Base-by-base conservation (phyloP, 2,888 invertebrate species). In the Agrochola macilenta region DNA sequence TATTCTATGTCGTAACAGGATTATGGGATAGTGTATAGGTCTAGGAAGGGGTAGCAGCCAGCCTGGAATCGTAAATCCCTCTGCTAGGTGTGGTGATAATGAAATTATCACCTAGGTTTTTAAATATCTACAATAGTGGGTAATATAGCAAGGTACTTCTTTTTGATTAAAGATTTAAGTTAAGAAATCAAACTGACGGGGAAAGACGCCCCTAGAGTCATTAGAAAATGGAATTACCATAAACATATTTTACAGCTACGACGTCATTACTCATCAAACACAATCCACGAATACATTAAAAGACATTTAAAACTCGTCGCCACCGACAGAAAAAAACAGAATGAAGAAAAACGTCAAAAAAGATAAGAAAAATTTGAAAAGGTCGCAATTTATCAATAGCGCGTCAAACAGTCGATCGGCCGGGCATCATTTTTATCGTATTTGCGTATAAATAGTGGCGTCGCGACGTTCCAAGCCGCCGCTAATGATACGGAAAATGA, bases 401-500 rank as follows among this genome's bases (percentile, higher is more conserved):
- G 94, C 94, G 95, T 96, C 96, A 95, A 95, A 95, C 96, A 96
- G 95, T 94, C 95, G 96, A 95, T 95, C 95, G 94, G 93, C 91
- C 91, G 95, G 95, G 95, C 95, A 94, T 96, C 95, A 95, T 96
- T 96, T 95, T 96, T 96, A 96, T 96, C 96, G 95, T 96, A 96
- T 96, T 96, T 96, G 96, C 96, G 96, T 96, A 96, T 96, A 96
- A 96, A 96, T 96, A 96, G 96, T 96, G 96, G 93, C 94, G 91
- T 93, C 94, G 94, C 92, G 93, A 91, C 93, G 95, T 94, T 93
- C 94, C 94, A 92, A 93, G 93, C 93, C 95, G 95, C 91, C 95
- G 97, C 96, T 97, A 97, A 97, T 97, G 97, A 97, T 94, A 96
- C 96, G 97, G 97, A 97, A 97, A 97, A 97, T 97, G 96, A 96